A percentile compares a stretch with the other conserved stretches of the same genome.
Conservation (phyloP, 2,113 vertebrate genomes). For the Vidua macroura region DNA sequence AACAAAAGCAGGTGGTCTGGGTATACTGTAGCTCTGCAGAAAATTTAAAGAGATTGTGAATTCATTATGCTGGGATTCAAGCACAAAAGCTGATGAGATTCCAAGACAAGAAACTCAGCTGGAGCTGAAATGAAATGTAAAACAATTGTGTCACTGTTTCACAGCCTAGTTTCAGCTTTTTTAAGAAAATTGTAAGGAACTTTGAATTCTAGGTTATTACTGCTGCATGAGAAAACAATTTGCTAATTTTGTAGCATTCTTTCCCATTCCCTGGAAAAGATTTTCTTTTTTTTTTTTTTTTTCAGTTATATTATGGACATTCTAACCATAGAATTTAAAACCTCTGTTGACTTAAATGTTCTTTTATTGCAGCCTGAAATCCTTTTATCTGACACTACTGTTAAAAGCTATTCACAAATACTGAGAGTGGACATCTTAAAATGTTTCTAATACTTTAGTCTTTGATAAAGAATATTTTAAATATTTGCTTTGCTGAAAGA, state of each 20-base stretch:
- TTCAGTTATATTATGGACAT: neutral
- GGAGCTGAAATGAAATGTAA: neutral
- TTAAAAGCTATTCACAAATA: conserved; percentile 6
- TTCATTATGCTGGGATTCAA: neutral
- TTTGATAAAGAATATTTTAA: conserved; percentile 39
- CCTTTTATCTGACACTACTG: neutral
- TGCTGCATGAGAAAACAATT: neutral
- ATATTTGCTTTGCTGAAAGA: conserved; percentile 37
- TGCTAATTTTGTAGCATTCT: neutral
- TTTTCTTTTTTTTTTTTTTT: neutral
- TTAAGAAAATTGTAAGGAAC: neutral
- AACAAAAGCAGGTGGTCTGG: neutral
- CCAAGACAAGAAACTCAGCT: neutral
- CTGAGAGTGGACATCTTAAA: neutral
- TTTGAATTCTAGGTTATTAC: neutral
- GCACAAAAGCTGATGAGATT: neutral
- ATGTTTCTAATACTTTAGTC: neutral
- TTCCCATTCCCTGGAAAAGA: neutral
- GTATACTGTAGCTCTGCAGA: neutral
- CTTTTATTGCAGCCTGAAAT: neutral
- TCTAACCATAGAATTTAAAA: neutral
- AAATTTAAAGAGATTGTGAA: neutral
- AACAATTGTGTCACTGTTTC: neutral
- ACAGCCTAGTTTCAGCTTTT: neutral
- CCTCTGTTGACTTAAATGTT: neutral